These are phyloP conservation scores for Scaptodrosophila lebanonensis DNA, from an alignment of 1,140 invertebrate species.

Conservation along the genomic window DNA sequence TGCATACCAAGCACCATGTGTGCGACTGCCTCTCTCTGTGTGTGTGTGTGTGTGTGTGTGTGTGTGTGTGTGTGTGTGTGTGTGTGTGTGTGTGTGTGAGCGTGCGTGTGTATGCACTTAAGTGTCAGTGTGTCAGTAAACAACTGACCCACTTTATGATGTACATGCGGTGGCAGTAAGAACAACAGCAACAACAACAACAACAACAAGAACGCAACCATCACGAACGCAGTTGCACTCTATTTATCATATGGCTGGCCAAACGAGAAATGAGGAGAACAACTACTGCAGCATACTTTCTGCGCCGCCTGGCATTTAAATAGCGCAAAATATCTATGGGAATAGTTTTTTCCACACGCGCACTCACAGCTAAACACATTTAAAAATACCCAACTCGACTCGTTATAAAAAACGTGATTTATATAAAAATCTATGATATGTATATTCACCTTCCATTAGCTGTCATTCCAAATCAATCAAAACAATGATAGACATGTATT, in stretches of 20 bases:
- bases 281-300: slow-evolving; percentile 45
- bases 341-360: slow-evolving; percentile 31
- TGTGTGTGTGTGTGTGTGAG: slow-evolving; percentile 12
- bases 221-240: slow-evolving; percentile 13
- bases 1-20: slow-evolving; percentile 29
- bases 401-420: too few relatives aligned
- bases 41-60: not conserved
- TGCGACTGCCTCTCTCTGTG: too few relatives aligned
- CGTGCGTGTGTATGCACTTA: slow-evolving; percentile 48
- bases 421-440: too few relatives aligned
- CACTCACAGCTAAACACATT: slow-evolving; percentile 37
- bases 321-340: slow-evolving; percentile 42
- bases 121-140: slow-evolving; percentile 73
- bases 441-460: too few relatives aligned
- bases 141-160: slow-evolving; percentile 71
- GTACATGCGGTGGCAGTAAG: slow-evolving; percentile 31
- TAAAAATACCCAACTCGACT: too few relatives aligned
- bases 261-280: too few relatives aligned
- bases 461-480: too few relatives aligned
- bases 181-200: slow-evolving; percentile 9
- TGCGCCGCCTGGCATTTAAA: slow-evolving; percentile 34
- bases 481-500: too few relatives aligned
- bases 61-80: slow-evolving; percentile 2
- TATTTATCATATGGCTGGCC: slow-evolving; percentile 41
- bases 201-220: not conserved